phyloP scores from a whole-genome alignment of 2,113 vertebrate species.

The Urocitellus parryii region DNA sequence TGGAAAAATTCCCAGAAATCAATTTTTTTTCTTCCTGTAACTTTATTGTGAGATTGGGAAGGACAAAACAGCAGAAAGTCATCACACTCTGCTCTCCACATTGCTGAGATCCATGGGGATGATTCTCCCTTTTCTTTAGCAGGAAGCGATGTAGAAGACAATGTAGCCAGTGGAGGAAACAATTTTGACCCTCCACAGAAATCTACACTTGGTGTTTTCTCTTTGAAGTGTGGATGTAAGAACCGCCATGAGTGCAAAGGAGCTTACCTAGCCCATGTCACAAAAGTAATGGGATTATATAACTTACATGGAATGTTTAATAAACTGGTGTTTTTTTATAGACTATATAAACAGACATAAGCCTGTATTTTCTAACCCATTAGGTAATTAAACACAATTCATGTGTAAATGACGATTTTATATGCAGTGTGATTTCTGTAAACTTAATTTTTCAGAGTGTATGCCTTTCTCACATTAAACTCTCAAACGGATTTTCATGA shows the following conservation, averaged over 20 bases:
- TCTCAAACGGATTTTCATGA: conserved; percentile 67
- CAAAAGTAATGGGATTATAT: neutral
- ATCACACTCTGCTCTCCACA: neutral
- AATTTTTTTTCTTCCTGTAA: conserved; percentile 25
- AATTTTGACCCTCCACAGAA: neutral
- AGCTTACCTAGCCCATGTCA: neutral
- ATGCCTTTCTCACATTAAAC: conserved; percentile 64
- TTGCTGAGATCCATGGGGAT: neutral
- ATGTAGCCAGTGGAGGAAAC: neutral
- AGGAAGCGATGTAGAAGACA: neutral
- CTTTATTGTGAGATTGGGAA: neutral
- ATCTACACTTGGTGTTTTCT: neutral
- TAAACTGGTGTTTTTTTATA: conserved; percentile 63
- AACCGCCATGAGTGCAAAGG: neutral
- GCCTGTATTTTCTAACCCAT: conserved; percentile 71
- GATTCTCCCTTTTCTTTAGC: neutral
- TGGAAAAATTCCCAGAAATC: conserved; percentile 14
- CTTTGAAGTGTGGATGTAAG: neutral
- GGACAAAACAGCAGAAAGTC: neutral
- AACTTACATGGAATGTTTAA: conserved; percentile 52
- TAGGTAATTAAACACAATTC: conserved; percentile 76
- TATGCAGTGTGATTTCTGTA: conserved; percentile 58
- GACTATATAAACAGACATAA: conserved; percentile 63
- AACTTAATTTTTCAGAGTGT: conserved; percentile 72
- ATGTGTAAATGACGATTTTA: conserved; percentile 68